Evolutionary conservation across 2,888 invertebrate genomes (phyloP).

Genomic region (Stenolophus ochropezus): DNA sequence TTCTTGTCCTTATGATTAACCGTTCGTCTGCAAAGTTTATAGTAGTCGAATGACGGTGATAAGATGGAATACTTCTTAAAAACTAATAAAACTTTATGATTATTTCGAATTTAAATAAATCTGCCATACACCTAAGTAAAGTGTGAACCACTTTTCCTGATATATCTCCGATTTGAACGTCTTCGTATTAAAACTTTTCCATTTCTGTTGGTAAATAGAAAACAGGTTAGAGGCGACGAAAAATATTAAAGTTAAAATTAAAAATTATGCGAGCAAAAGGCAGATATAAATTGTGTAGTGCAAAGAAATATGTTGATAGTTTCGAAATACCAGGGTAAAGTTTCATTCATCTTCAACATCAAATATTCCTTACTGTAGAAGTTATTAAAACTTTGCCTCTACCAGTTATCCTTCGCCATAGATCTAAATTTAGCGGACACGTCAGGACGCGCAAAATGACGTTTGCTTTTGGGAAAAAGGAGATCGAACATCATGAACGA

Average conservation of each 20-base stretch:
- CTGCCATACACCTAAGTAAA: not conserved
- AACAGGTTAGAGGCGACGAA: too few relatives aligned
- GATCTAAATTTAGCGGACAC: slow-evolving; percentile 16
- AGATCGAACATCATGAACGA: slow-evolving; percentile 14
- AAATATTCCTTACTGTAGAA: slow-evolving; percentile 15
- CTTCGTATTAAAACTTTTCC: not conserved
- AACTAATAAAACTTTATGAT: too few relatives aligned
- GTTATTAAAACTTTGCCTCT: slow-evolving; percentile 20
- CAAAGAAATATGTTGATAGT: not conserved
- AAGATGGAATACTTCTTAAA: too few relatives aligned
- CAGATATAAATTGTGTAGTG: not conserved
- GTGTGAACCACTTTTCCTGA: not conserved
- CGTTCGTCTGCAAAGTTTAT: too few relatives aligned
- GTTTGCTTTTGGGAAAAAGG: slow-evolving; percentile 18
- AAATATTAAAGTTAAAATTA: not conserved
- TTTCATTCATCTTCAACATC: slow-evolving; percentile 26
- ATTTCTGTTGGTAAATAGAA: not conserved
- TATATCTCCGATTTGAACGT: not conserved
- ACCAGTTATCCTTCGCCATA: not conserved
- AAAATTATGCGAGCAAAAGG: not conserved
- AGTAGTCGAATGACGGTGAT: too few relatives aligned
- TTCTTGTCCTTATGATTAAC: too few relatives aligned
- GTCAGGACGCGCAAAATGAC: not conserved
- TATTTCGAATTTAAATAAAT: too few relatives aligned
- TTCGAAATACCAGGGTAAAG: not conserved